Conservation (phyloP, 2,888 invertebrate genomes). For the Cephalotes varians region DNA sequence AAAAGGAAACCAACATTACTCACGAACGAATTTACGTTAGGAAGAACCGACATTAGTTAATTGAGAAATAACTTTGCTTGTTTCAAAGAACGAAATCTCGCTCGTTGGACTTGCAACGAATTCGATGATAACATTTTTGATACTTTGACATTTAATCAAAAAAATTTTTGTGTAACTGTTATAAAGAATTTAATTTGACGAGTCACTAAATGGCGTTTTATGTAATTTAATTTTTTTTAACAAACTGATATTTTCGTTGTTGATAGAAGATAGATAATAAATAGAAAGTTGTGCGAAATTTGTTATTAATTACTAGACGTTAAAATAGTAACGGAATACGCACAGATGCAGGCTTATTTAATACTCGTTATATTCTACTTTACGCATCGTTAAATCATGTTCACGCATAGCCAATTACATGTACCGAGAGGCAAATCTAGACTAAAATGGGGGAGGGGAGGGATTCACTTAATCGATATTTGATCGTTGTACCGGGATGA, state of each 20-base stretch:
- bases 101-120: neutral
- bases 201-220: neutral
- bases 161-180: neutral
- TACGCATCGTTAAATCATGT: slow-evolving; percentile 67
- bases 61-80: slow-evolving; percentile 28
- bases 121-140: neutral
- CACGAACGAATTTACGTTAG: slow-evolving; percentile 1
- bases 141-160: neutral
- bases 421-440: slow-evolving; percentile 38
- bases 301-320: slow-evolving; percentile 24
- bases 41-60: slow-evolving; percentile 35
- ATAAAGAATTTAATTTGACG: neutral
- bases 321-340: slow-evolving; percentile 35
- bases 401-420: slow-evolving; percentile 51
- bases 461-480: slow-evolving; percentile 63
- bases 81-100: neutral
- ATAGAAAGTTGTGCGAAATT: neutral
- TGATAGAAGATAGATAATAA: neutral
- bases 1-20: neutral
- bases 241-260: neutral
- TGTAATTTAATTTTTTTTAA: neutral
- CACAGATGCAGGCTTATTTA: slow-evolving; percentile 63
- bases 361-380: slow-evolving; percentile 69
- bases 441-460: neutral
- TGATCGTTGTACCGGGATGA: slow-evolving; percentile 47